Conservation (phyloP, 2,113 vertebrate species). For the Chloroceryle aenea region DNA sequence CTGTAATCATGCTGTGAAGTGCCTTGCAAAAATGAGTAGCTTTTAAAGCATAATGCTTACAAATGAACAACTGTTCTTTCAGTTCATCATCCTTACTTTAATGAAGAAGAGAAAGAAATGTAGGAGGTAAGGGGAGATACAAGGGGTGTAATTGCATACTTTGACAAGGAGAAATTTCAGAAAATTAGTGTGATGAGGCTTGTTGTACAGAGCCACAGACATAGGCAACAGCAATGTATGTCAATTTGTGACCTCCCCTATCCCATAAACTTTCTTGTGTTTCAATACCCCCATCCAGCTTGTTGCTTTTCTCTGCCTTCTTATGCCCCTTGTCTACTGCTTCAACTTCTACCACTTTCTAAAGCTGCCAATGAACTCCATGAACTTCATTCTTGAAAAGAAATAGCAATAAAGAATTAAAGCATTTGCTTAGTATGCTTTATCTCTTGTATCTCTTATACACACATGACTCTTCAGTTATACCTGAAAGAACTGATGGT, state of each 20-base stretch:
- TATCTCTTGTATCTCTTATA: neutral
- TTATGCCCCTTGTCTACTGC: neutral
- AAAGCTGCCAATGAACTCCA: neutral
- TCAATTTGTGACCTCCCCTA: neutral
- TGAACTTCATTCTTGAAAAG: neutral
- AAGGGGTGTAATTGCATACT: neutral
- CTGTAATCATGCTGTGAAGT: neutral
- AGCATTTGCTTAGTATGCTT: neutral
- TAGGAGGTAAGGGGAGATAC: neutral
- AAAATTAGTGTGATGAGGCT: neutral
- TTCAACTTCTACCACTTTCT: neutral
- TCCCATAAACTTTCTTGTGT: neutral
- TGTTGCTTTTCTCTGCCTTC: neutral
- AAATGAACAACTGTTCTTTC: neutral
- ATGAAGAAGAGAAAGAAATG: neutral
- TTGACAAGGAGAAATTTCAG: neutral
- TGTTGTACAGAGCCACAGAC: neutral
- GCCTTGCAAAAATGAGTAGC: neutral
- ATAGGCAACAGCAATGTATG: neutral
- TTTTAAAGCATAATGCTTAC: neutral
- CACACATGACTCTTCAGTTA: neutral
- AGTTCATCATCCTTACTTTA: neutral
- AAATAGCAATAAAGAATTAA: neutral
- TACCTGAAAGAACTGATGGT: neutral
- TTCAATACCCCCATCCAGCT: neutral